These are phyloP conservation scores for Elaphurus davidianus DNA, from an alignment of 2,113 vertebrate species.

Conservation along the genomic window DNA sequence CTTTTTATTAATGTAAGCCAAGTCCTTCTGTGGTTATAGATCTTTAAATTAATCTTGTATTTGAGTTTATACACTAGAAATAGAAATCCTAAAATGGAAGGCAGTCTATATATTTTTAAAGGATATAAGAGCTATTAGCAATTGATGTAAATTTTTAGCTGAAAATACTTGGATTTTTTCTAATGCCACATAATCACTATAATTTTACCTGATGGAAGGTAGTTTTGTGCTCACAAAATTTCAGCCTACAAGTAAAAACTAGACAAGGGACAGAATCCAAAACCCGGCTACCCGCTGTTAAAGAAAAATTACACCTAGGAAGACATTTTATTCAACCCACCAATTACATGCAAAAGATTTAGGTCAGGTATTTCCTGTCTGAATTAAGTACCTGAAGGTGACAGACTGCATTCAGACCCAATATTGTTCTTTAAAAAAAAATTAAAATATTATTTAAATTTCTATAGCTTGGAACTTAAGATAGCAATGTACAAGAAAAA, in stretches of 20 bases:
- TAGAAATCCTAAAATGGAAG: constrained; percentile 12
- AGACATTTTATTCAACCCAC: constrained; percentile 50
- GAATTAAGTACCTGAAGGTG: constrained; percentile 47
- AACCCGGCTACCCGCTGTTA: constrained; percentile 60
- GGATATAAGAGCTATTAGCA: constrained; percentile 45
- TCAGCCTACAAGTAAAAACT: constrained; percentile 58
- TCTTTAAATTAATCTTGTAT: constrained; percentile 8
- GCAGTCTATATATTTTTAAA: background rate
- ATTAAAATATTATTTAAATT: constrained; percentile 19
- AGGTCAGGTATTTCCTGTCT: background rate
- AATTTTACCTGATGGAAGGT: constrained; percentile 70
- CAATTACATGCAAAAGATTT: constrained; percentile 61
- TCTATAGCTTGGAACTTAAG: constrained; percentile 20
- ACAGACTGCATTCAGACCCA: constrained; percentile 35
- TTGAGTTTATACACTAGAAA: constrained; percentile 7
- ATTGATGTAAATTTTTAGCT: constrained; percentile 57
- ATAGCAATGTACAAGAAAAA: background rate
- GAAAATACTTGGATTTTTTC: constrained; percentile 45
- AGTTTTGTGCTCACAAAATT: constrained; percentile 50
- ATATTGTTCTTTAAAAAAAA: constrained; percentile 35
- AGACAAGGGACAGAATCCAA: constrained; percentile 58
- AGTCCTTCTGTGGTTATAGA: background rate
- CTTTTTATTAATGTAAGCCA: constrained; percentile 5
- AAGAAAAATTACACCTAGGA: constrained; percentile 60
- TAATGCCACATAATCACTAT: constrained; percentile 69